Evolutionary conservation across 2,888 invertebrate species (phyloP), one percentile per base, ranked within the genome.

Genomic region (Poecilobothrus nobilitatus): DNA sequence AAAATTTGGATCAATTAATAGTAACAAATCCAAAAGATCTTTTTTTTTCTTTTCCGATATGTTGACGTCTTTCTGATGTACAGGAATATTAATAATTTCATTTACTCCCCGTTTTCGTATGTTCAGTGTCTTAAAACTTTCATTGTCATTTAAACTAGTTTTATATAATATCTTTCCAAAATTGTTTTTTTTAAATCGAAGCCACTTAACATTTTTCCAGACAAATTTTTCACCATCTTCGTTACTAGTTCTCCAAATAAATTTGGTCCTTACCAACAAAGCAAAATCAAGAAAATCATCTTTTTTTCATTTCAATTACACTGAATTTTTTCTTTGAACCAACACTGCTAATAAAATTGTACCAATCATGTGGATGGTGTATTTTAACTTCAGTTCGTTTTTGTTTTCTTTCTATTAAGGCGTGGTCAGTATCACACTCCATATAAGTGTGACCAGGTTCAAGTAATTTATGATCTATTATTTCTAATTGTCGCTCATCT

Each of bases 161-260:
- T 66, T 86, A 86, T 86, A 86, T 86, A 86, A 86, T 86, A 85
- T 85, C 85, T 86, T 86, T 53, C 18, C 18, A 12, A 53, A 41
- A 41, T 66, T n/a, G 5, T 37, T 18, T 66, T 34, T 63, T 12
- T 20, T n/a, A 37, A 20, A 66, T 12, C 41, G 8, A 41, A 66
- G 18, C 34, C 21, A 66, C 22, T 53, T 66, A 8, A 22, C 66
- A 37, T n/a, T 22, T 63, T 63, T 63, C 63, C 21, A 63, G 1
- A 63, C 63, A 62, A 62, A 62, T 20, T 20, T 62, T 18, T 62
- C 62, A 62, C 62, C 62, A 21, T 8, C 21, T 63, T 63, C 21
- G 21, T 63, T 63, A 22, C 7, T 21, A 8, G 63, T 10, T 63
- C 21, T 63, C 63, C n/a, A n/a, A n/a, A n/a, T n/a, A n/a, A n/a